A percentile compares a stretch with the other conserved stretches of the same genome.
phyloP scores from a whole-genome alignment of 2,888 invertebrate species.

The Stenchaetothrips biformis region DNA sequence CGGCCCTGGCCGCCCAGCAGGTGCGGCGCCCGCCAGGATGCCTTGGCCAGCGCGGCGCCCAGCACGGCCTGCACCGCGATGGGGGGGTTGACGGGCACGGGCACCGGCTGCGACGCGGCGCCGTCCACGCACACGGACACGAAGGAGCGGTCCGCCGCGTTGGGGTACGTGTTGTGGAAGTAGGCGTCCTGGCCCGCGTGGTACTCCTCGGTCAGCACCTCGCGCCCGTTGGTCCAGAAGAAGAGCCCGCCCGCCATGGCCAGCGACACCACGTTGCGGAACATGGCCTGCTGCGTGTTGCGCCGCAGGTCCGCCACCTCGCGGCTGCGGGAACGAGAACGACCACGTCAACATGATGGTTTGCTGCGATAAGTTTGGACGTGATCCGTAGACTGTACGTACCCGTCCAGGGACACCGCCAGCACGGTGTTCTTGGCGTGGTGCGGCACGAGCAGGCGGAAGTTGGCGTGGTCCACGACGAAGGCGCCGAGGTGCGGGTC shows the following conservation, averaged over 20 bases:
- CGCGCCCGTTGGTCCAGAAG: conserved; percentile 79
- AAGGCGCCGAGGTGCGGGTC: conserved; percentile 72
- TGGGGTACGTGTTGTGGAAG: conserved; percentile 70
- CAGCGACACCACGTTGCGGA: conserved; percentile 68
- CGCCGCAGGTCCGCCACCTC: conserved; percentile 66
- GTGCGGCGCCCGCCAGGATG: conserved; percentile 78
- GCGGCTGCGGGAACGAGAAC: conserved; percentile 48
- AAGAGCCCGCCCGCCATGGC: conserved; percentile 71
- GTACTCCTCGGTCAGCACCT: conserved; percentile 74
- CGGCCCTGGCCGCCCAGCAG: conserved; percentile 66
- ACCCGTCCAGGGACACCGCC: conserved; percentile 79
- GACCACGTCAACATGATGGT: too few relatives aligned
- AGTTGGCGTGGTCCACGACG: conserved; percentile 75
- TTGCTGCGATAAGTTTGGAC: not conserved
- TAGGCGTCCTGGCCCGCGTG: conserved; percentile 63
- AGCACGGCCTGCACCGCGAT: conserved; percentile 61
- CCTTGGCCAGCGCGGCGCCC: conserved; percentile 67
- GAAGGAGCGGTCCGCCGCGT: conserved; percentile 49
- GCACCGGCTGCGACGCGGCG: conserved; percentile 69
- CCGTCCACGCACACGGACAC: conserved; percentile 52
- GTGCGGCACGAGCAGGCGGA: conserved; percentile 71
- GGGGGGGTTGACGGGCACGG: conserved; percentile 74
- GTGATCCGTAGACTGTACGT: conserved; percentile 39
- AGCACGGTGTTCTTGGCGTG: conserved; percentile 70
- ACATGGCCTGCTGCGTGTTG: conserved; percentile 70